These are phyloP conservation scores for Phortica variegata DNA, from an alignment of 1,140 invertebrate species.

Conservation along the genomic window DNA sequence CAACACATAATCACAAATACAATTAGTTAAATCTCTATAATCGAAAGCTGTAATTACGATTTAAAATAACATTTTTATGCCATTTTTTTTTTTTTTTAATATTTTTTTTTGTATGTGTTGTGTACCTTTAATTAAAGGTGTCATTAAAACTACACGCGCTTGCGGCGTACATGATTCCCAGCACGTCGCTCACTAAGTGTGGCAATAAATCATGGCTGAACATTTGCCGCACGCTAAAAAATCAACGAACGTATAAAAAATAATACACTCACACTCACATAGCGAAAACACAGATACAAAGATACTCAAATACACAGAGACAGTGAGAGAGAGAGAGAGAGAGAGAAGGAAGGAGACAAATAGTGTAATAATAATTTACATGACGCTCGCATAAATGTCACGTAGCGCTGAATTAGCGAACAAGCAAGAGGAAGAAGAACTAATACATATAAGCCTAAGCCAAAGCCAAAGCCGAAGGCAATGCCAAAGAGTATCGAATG, in stretches of 20 bases:
- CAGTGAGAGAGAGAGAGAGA: not conserved
- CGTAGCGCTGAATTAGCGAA: too few species aligned
- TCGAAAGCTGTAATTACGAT: constrained; percentile 43
- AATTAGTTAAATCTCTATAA: not conserved
- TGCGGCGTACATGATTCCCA: constrained; percentile 7
- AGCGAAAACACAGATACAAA: constrained; percentile 3
- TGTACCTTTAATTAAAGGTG: not conserved
- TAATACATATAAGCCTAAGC: constrained; percentile 37
- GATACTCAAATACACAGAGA: not conserved
- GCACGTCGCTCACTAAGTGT: constrained; percentile 21
- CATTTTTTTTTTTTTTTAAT: too few species aligned
- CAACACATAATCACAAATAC: too few species aligned
- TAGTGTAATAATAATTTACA: constrained; percentile 52
- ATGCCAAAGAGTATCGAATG: not conserved
- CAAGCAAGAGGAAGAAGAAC: constrained; percentile 51
- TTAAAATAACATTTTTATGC: constrained; percentile 45
- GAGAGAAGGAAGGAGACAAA: constrained; percentile 14
- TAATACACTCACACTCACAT: constrained; percentile 1
- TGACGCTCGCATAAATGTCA: constrained; percentile 54
- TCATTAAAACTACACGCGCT: constrained; percentile 4
- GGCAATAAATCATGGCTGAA: constrained; percentile 47
- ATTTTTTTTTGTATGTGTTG: too few species aligned
- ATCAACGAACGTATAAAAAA: constrained; percentile 40
- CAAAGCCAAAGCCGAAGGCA: not conserved
- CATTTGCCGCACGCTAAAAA: too few species aligned